These are phyloP conservation scores for Dorcus parallelipipedus DNA, from an alignment of 2,888 invertebrate genomes.

Conservation along the genomic window DNA sequence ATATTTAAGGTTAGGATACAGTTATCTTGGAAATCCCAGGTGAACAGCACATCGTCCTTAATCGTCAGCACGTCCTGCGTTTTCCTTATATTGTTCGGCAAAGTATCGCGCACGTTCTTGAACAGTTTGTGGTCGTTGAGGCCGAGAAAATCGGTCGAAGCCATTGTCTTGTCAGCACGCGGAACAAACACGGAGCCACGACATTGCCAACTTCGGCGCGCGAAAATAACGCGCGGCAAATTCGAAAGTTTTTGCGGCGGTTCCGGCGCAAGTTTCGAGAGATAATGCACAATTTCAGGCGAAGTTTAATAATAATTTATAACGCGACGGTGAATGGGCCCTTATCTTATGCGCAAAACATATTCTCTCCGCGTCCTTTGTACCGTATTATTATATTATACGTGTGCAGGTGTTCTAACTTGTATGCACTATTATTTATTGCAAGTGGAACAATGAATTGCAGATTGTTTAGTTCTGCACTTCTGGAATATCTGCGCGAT, in stretches of 20 bases:
- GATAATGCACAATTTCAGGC: conserved; percentile 1
- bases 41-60: conserved; percentile 64
- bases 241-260: conserved; percentile 1
- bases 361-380: neutral
- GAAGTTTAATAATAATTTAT: conserved; percentile 2
- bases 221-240: neutral
- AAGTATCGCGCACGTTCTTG: conserved; percentile 54
- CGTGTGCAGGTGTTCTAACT: neutral
- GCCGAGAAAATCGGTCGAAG: conserved; percentile 56
- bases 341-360: conserved; percentile 1
- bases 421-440: conserved; percentile 1
- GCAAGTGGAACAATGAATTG: conserved; percentile 1
- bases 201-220: neutral
- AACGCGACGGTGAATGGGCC: conserved; percentile 1
- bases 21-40: conserved; percentile 64
- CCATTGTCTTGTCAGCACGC: neutral
- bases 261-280: neutral
- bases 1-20: conserved; percentile 63
- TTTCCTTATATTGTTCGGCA: conserved; percentile 55
- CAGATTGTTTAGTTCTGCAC: neutral
- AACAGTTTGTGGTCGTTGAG: conserved; percentile 62
- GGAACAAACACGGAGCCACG: neutral
- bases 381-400: neutral
- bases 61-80: conserved; percentile 62
- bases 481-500: too few species aligned